phyloP scores from a whole-genome alignment of 2,888 invertebrate species.

The Drosophila pseudotalamancana region DNA sequence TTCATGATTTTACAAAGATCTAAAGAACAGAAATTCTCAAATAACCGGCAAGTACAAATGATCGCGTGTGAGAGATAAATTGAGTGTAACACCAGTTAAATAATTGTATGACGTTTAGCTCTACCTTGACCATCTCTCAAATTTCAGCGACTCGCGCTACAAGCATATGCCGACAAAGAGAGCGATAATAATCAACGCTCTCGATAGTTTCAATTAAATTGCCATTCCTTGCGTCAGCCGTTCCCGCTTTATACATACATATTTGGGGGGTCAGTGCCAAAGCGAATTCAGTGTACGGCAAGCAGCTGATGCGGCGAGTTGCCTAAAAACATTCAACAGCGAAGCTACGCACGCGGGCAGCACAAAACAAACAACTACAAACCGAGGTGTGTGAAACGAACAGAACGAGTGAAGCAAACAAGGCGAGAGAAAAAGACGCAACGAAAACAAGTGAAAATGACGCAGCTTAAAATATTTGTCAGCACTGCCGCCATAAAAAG shows the following conservation, averaged over 20 bases:
- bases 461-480: slow-evolving; percentile 27
- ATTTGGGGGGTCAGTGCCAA: slow-evolving; percentile 12
- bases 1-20: no score
- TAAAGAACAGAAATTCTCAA: no score
- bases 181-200: background rate
- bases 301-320: slow-evolving; percentile 16
- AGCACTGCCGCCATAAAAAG: slow-evolving; percentile 12
- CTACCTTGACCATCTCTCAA: no score
- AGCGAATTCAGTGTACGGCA: slow-evolving; percentile 41
- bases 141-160: no score
- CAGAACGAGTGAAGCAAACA: background rate
- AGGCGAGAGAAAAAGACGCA: slow-evolving; percentile 3
- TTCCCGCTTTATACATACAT: background rate
- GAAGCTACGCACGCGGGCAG: background rate
- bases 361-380: background rate
- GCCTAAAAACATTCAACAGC: background rate
- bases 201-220: background rate
- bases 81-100: no score
- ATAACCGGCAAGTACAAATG: background rate
- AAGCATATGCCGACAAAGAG: background rate
- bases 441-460: slow-evolving; percentile 21
- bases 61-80: no score
- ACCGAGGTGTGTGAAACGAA: background rate
- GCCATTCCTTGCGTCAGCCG: background rate
- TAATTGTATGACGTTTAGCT: no score